Evolutionary conservation across 2,113 vertebrate genomes (phyloP).

Genomic region (Phrynosoma platyrhinos): DNA sequence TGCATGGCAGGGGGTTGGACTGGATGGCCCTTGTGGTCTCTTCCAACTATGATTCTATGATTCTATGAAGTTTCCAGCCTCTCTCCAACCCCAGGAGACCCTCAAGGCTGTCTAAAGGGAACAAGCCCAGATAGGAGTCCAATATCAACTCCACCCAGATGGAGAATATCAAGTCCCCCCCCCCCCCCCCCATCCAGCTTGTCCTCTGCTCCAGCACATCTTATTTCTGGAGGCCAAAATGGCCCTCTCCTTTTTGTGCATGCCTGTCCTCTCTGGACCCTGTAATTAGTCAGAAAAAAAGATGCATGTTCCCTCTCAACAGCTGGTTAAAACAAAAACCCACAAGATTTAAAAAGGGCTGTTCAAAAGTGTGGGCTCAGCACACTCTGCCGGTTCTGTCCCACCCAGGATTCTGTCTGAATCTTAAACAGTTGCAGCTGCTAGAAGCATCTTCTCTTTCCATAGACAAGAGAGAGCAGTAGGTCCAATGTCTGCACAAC

Average conservation of each 20-base stretch:
- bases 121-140: too few relatives aligned
- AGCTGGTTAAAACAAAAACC: slow-evolving; percentile 37
- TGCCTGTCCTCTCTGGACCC: slow-evolving; percentile 22
- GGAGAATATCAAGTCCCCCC: too few relatives aligned
- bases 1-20: too few relatives aligned
- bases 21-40: too few relatives aligned
- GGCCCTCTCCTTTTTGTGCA: not conserved
- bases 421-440: slow-evolving; percentile 51
- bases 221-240: not conserved
- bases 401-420: slow-evolving; percentile 5
- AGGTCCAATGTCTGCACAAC: too few relatives aligned
- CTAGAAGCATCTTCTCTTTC: slow-evolving; percentile 21
- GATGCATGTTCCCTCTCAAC: slow-evolving; percentile 56
- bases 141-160: not conserved
- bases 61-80: too few relatives aligned
- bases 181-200: not conserved
- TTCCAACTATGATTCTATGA: too few relatives aligned
- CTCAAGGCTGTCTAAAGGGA: too few relatives aligned
- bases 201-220: too few relatives aligned
- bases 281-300: slow-evolving; percentile 52
- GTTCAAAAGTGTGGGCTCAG: slow-evolving; percentile 58
- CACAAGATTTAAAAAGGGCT: not conserved
- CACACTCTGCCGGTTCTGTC: slow-evolving; percentile 23
- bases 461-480: too few relatives aligned
- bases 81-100: too few relatives aligned